Base-by-base conservation (phyloP, 2,113 vertebrate genomes). In the Brachypodius melanocephalos region DNA sequence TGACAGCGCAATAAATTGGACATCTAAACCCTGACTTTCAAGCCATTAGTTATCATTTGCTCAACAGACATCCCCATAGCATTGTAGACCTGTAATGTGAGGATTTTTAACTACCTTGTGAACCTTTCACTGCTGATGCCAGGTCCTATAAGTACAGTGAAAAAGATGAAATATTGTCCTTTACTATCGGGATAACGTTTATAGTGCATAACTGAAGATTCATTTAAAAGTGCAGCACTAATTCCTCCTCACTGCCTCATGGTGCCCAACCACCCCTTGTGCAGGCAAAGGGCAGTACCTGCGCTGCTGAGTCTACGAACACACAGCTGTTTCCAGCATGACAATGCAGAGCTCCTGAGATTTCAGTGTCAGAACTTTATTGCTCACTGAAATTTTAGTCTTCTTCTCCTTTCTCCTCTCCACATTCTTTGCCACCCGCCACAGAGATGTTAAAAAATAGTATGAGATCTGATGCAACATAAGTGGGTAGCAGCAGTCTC, bases 401-500 rank as follows among this genome's bases (percentile, higher is more conserved):
- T 73, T 38, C 4, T 8, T 54, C 65, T 77, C 62, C 52, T 40
- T 85, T 46, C 32, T 46, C 38, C 80, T 67, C 43, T 59, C 66
- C 46, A 26, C 61, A 57, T 59, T 59, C 65, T 67, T 90, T 90
- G 68, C 68, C 83, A 93, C 29, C 20, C 82, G 40, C 68, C 57
- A 46, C 42, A 79, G 45, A 58, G 51, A 88, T 48, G 80, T 71
- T 92, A 88, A 96, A 95, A 91, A 95, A 90, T n/a, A 94, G 83
- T 45, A 80, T 9, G 51, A 94, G 79, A 84, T 89, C 40, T 92
- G 94, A 90, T 90, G 80, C 38, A 88, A 93, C 52, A 18, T 43
- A 93, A 95, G 88, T 89, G 83, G 92, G 89, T 88, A 95, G 92
- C 83, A 92, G 89, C 76, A 90, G 48, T 92, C 77, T 95, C 71